Evolutionary conservation across 2,888 invertebrate species (phyloP), one percentile per base, ranked within the genome.

Genomic region (Drosophila pseudotalamancana): DNA sequence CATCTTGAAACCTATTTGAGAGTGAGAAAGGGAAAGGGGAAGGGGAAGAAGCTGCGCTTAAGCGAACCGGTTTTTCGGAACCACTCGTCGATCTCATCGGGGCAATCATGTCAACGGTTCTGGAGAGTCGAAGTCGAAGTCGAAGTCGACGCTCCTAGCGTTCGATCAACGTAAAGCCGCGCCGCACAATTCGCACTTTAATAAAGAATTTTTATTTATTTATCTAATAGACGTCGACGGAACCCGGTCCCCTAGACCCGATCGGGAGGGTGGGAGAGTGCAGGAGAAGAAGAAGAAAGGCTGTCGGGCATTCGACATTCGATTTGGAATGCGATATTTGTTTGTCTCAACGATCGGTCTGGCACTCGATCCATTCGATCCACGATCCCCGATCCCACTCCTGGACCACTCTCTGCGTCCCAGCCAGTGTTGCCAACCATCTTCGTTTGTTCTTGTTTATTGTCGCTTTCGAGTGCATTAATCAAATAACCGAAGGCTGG

Each of bases 381-480:
- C 35, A 2, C 49, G 27, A 54, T 18, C 54, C 8, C 29, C 12
- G 19, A 11, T 12, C 42, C 31, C 23, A 9, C 0, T 6, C 27
- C 43, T 23, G 12, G 5, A 12, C 27, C 23, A 29, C 12, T 21
- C n/a, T 4, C 18, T 5, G 12, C 12, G 21, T 9, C 3, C 2
- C 35, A 9, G 12, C 46, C 46, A 32, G 32, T 16, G 62, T 55
- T 55, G 55, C 55, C 54, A 57, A 23, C 37, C 42, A 21, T 37
- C 32, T 73, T 59, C 54, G 57, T 60, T 81, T 69, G 55, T 72
- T 72, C 81, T 71, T 86, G 88, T 88, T 87, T 83, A 88, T 83
- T 83, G 87, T 83, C 88, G 88, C 80, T 72, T 83, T 83, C 60
- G 84, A 83, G 88, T 88, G 88, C 88, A 88, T 83, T 83, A 88